phyloP scores from a whole-genome alignment of 1,140 invertebrate genomes.

The Ladona fulva region DNA sequence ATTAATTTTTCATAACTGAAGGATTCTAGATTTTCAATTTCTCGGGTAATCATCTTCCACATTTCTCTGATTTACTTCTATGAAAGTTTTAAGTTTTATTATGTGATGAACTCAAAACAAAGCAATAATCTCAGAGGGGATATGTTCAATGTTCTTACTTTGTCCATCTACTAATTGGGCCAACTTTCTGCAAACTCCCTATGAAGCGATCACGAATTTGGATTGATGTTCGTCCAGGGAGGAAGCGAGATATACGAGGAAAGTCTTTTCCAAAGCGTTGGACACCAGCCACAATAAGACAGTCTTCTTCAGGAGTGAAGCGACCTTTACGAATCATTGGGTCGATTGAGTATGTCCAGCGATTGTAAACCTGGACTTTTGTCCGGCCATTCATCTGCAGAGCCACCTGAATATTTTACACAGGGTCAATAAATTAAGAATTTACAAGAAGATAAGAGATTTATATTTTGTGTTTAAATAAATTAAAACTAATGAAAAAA shows the following conservation, averaged over 20 bases:
- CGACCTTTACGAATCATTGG: slow-evolving; percentile 42
- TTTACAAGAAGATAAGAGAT: no score
- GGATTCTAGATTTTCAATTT: no score
- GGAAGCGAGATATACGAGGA: slow-evolving; percentile 34
- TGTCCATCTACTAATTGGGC: background rate
- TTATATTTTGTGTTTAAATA: no score
- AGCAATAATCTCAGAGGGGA: no score
- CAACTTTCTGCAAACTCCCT: background rate
- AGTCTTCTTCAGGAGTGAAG: slow-evolving; percentile 52
- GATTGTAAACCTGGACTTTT: slow-evolving; percentile 52
- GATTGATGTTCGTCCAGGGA: slow-evolving; percentile 40
- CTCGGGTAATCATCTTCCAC: no score
- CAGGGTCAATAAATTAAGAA: no score
- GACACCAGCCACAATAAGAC: slow-evolving; percentile 45
- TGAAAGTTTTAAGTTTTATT: no score
- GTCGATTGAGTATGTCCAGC: slow-evolving; percentile 38
- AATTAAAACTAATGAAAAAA: no score
- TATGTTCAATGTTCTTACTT: background rate
- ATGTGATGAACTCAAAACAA: no score
- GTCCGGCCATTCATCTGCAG: slow-evolving; percentile 47
- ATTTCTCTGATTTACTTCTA: no score
- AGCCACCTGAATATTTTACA: slow-evolving; percentile 23
- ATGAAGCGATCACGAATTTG: slow-evolving; percentile 45
- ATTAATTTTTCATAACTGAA: no score
- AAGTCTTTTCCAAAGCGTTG: slow-evolving; percentile 51